A percentile compares a stretch with the other conserved stretches of the same genome.
Evolutionary conservation across 2,888 invertebrate genomes (phyloP).

Genomic region (Drosophila greeni): DNA sequence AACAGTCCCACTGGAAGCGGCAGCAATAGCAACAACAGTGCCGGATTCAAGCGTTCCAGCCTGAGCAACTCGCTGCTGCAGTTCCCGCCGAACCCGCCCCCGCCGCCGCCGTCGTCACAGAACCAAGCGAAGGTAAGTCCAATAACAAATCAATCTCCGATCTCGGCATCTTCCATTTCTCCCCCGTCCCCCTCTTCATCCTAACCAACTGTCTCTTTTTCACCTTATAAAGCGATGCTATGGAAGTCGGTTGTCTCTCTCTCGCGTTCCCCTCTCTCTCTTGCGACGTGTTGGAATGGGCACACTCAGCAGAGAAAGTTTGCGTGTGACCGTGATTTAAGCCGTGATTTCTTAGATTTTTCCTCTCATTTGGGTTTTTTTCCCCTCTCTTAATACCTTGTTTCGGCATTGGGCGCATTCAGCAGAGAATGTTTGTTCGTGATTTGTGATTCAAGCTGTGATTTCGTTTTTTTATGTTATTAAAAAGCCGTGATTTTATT

Average conservation of each 20-base stretch:
- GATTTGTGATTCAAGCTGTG: constrained; percentile 3
- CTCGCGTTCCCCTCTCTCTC: background rate
- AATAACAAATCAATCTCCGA: constrained; percentile 31
- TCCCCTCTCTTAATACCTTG: background rate
- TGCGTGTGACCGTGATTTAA: background rate
- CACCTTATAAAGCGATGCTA: constrained; percentile 23
- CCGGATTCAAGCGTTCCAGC: constrained; percentile 58
- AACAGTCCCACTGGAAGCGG: constrained; percentile 44
- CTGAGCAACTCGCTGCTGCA: constrained; percentile 58
- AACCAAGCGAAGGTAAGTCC: constrained; percentile 60
- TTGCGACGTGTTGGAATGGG: constrained; percentile 29
- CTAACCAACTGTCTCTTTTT: constrained; percentile 9
- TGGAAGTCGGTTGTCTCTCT: constrained; percentile 18
- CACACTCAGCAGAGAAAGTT: constrained; percentile 20
- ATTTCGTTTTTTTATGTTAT: background rate
- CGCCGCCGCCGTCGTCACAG: constrained; percentile 48
- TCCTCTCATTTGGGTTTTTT: background rate
- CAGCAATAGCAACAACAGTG: constrained; percentile 41
- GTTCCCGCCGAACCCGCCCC: constrained; percentile 50
- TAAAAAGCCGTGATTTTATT: background rate
- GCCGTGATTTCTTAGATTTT: constrained; percentile 4
- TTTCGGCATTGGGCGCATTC: constrained; percentile 24
- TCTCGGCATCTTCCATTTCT: constrained; percentile 14
- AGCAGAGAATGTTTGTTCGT: background rate
- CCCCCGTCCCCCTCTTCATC: background rate